These are phyloP conservation scores for Patella pellucida DNA, from an alignment of 2,888 invertebrate species.

Conservation along the genomic window DNA sequence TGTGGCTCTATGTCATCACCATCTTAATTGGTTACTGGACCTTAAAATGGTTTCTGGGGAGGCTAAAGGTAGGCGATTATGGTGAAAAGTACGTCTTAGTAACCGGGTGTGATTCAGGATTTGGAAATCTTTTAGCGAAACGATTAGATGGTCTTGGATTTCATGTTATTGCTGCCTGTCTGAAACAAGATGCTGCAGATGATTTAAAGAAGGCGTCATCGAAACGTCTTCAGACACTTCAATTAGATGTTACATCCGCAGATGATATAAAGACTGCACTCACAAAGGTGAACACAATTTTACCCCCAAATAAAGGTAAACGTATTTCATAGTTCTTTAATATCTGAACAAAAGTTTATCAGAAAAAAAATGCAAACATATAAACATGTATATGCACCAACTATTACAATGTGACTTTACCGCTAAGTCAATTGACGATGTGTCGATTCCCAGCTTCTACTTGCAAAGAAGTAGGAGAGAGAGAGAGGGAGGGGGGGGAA, in stretches of 20 bases:
- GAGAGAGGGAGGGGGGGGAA: neutral
- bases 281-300: slow-evolving; percentile 22
- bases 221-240: slow-evolving; percentile 23
- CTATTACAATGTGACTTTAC: too few species aligned
- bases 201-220: slow-evolving; percentile 36
- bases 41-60: too few species aligned
- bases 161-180: slow-evolving; percentile 50
- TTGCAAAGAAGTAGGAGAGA: neutral
- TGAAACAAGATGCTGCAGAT: slow-evolving; percentile 44
- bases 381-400: too few species aligned
- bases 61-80: slow-evolving; percentile 19
- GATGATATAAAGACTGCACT: slow-evolving; percentile 32
- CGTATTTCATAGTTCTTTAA: too few species aligned
- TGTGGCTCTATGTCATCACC: too few species aligned
- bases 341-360: too few species aligned
- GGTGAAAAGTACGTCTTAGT: slow-evolving; percentile 47
- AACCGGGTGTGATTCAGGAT: slow-evolving; percentile 63
- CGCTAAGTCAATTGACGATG: neutral
- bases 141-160: slow-evolving; percentile 46
- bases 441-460: too few species aligned
- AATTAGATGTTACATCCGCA: slow-evolving; percentile 33
- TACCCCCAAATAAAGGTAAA: too few species aligned
- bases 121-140: slow-evolving; percentile 51
- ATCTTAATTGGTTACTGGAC: too few species aligned
- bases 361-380: too few species aligned